Percentiles rank a stretch among this genome's conserved stretches.
Conservation (phyloP, 2,797 vertebrate species). For the Triplophysa yarkandensis region DNA sequence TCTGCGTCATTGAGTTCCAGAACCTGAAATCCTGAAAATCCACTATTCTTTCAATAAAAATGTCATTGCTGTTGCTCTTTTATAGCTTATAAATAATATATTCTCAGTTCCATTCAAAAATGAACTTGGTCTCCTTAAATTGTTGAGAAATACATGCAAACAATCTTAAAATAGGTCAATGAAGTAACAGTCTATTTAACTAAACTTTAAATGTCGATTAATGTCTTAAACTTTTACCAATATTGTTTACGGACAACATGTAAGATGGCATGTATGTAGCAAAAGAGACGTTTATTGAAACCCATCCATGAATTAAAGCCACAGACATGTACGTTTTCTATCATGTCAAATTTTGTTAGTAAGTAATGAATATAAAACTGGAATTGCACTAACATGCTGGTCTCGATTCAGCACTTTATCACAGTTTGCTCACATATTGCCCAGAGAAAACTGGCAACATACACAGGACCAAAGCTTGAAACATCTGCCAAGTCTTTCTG, state of each 20-base stretch:
- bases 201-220: no score
- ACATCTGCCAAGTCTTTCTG: conserved; percentile 1
- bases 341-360: no score
- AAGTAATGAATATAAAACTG: no score
- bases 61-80: not conserved
- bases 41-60: not conserved
- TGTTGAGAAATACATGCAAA: not conserved
- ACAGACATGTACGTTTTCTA: no score
- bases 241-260: no score
- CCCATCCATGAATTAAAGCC: no score
- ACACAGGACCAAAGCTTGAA: conserved; percentile 8
- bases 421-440: conserved; percentile 23
- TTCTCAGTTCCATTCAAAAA: not conserved
- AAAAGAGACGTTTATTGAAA: no score
- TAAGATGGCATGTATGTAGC: no score
- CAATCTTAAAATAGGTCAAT: no score
- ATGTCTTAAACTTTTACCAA: no score
- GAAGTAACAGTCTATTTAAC: no score
- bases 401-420: conserved; percentile 6
- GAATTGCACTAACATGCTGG: not conserved
- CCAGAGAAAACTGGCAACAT: conserved; percentile 1
- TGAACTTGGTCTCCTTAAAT: not conserved
- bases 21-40: not conserved
- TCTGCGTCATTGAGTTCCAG: not conserved
- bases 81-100: not conserved